These are phyloP conservation scores for Chydorus sphaericus DNA, from an alignment of 2,888 invertebrate species.

Conservation along the genomic window DNA sequence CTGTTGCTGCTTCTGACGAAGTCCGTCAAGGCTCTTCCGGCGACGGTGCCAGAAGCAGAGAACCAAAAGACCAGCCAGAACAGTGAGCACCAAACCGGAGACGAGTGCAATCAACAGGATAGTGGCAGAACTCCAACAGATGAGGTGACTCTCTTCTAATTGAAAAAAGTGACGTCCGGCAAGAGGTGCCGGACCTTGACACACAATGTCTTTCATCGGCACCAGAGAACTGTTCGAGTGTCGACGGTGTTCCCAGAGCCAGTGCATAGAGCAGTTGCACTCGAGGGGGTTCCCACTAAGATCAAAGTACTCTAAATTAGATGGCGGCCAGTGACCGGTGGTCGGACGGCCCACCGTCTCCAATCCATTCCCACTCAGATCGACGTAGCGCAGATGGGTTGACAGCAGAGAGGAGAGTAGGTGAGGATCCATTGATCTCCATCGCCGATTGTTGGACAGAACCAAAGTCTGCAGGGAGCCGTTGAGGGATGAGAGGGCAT, in stretches of 20 bases:
- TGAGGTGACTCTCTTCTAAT: conserved; percentile 6
- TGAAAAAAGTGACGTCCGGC: conserved; percentile 8
- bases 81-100: conserved; percentile 5
- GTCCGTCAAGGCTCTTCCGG: neutral
- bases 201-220: conserved; percentile 9
- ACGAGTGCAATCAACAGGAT: conserved; percentile 8
- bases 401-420: neutral
- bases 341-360: neutral
- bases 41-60: conserved; percentile 12
- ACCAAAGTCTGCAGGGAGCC: conserved; percentile 5
- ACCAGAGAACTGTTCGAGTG: neutral
- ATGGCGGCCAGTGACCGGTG: neutral
- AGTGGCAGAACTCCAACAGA: conserved; percentile 6
- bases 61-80: neutral
- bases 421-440: neutral
- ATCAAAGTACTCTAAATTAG: conserved; percentile 3
- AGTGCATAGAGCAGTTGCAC: conserved; percentile 14
- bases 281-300: conserved; percentile 13
- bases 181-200: conserved; percentile 2
- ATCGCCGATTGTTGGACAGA: conserved; percentile 2
- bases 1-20: neutral
- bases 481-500: neutral
- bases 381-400: neutral
- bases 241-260: conserved; percentile 10
- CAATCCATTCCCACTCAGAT: conserved; percentile 1